phyloP scores from a whole-genome alignment of 2,888 invertebrate species.

The Apamea monoglypha region DNA sequence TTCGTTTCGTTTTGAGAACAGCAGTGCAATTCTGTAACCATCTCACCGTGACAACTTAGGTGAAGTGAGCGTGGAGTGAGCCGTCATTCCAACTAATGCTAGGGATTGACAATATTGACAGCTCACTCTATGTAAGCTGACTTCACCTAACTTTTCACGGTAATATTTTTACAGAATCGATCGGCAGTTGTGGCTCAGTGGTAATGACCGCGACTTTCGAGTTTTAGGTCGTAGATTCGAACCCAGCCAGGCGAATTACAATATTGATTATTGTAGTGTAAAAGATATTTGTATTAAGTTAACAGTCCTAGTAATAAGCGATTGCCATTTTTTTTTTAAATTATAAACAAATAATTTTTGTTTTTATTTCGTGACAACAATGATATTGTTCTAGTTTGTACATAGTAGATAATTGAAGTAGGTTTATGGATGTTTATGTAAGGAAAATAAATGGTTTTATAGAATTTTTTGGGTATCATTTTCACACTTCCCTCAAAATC shows the following conservation, averaged over 20 bases:
- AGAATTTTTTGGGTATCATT: constrained; percentile 36
- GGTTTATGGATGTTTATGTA: constrained; percentile 59
- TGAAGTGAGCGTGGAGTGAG: too few relatives aligned
- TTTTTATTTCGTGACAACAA: constrained; percentile 65
- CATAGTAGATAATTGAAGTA: constrained; percentile 61
- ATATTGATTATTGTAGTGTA: constrained; percentile 7
- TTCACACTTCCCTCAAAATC: background rate
- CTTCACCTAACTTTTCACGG: too few relatives aligned
- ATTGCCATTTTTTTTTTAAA: constrained; percentile 66
- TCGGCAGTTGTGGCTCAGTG: too few relatives aligned
- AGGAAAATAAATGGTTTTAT: constrained; percentile 72
- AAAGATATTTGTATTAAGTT: constrained; percentile 28
- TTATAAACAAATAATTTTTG: constrained; percentile 58
- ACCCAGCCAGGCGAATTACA: background rate
- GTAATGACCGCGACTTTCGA: too few relatives aligned
- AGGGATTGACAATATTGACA: too few relatives aligned
- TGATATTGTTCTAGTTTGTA: constrained; percentile 68
- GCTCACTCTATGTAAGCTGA: too few relatives aligned
- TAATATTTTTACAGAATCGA: too few relatives aligned
- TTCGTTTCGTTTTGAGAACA: too few relatives aligned
- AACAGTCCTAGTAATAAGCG: constrained; percentile 57
- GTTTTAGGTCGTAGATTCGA: too few relatives aligned
- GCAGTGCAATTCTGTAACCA: too few relatives aligned
- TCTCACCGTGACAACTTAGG: too few relatives aligned
- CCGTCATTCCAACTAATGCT: too few relatives aligned